phyloP scores from a whole-genome alignment of 2,113 vertebrate genomes.

The Benitochromis conjunctus region DNA sequence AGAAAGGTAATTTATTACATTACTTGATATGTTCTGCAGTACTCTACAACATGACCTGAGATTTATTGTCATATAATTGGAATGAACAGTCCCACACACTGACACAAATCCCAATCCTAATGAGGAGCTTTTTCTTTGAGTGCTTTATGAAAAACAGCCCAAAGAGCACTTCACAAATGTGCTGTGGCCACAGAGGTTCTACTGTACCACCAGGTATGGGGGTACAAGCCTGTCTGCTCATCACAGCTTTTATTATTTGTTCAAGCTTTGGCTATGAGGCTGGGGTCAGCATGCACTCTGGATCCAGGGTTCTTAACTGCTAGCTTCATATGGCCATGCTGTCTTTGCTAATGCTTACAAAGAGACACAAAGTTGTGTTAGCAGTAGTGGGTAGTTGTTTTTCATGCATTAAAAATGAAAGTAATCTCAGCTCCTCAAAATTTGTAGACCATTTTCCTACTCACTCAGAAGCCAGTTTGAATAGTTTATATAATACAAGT shows the following conservation, averaged over 20 bases:
- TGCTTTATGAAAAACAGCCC: neutral
- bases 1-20: neutral
- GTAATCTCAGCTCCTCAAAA: neutral
- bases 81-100: neutral
- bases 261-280: neutral
- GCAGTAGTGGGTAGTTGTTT: neutral
- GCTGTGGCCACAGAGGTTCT: neutral
- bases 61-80: neutral
- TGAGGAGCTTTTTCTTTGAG: neutral
- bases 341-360: neutral
- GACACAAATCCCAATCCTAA: neutral
- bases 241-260: neutral
- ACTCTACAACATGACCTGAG: neutral
- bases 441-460: neutral
- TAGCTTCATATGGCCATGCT: neutral
- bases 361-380: neutral
- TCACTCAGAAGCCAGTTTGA: neutral
- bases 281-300: neutral
- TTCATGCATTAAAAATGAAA: neutral
- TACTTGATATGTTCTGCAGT: neutral
- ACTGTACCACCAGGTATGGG: neutral
- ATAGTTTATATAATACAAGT: neutral
- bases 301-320: neutral
- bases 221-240: neutral
- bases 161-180: neutral